phyloP scores from a whole-genome alignment of 2,888 invertebrate species.

The Phyllotreta cruciferae region DNA sequence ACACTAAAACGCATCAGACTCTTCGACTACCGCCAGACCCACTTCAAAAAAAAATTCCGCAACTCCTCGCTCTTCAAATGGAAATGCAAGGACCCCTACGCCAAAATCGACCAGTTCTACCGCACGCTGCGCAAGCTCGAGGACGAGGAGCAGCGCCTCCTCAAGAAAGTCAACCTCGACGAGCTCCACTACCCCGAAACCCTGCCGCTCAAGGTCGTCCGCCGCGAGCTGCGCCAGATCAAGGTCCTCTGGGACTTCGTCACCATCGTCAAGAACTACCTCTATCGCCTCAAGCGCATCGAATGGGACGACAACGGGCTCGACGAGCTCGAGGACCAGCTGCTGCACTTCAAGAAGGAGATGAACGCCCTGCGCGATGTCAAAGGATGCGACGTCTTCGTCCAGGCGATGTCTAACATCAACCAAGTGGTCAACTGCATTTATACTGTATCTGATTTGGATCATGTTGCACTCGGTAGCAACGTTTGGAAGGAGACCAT shows the following conservation, averaged over 20 bases:
- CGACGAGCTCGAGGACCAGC: not conserved
- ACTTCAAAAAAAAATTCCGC: not conserved
- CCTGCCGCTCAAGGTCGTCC: constrained; percentile 2
- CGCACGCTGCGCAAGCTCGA: not conserved
- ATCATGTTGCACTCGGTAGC: not conserved
- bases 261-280: not conserved
- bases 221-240: not conserved
- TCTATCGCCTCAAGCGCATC: not conserved
- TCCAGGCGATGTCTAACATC: not conserved
- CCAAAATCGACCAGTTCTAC: not conserved
- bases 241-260: constrained; percentile 11
- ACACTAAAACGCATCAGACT: not conserved
- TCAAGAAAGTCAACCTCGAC: not conserved
- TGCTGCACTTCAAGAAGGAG: not conserved
- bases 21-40: constrained; percentile 8
- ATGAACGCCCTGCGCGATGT: not conserved
- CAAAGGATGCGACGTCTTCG: not conserved
- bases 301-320: constrained; percentile 2
- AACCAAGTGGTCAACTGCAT: constrained; percentile 7
- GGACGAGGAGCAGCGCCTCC: not conserved
- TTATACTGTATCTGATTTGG: not conserved
- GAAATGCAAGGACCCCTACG: constrained; percentile 3
- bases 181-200: not conserved
- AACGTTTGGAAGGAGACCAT: constrained; percentile 2
- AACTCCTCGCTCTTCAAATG: constrained; percentile 2